Conservation (phyloP, 2,113 vertebrate species). For the Amazona vittata region DNA sequence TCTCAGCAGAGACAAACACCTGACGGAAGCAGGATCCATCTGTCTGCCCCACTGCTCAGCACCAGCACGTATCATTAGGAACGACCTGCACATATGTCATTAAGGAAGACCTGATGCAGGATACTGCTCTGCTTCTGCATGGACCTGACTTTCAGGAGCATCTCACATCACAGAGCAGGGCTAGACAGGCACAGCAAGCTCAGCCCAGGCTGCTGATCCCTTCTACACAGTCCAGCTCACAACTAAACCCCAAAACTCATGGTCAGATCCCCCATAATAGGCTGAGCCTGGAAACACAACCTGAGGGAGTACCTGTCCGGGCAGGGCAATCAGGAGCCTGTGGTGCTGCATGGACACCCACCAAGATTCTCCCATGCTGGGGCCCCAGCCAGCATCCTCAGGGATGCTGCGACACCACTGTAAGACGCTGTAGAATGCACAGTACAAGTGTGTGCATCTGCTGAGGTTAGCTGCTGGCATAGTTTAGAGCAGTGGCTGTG, state of each 20-base stretch:
- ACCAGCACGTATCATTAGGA: background rate
- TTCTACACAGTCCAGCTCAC: background rate
- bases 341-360: background rate
- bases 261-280: rapidly evolving
- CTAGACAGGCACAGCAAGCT: background rate
- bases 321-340: background rate
- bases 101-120: background rate
- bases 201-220: background rate
- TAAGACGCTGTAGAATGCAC: background rate
- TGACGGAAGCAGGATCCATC: background rate
- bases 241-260: background rate
- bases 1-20: background rate
- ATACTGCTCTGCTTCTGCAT: background rate
- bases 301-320: rapidly evolving
- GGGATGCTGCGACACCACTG: background rate
- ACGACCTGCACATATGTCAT: background rate
- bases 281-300: background rate
- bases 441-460: background rate
- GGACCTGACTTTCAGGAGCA: rapidly evolving
- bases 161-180: background rate
- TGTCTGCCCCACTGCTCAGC: background rate
- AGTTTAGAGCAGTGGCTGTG: background rate
- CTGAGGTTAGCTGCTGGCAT: background rate
- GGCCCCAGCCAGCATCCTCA: background rate
- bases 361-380: background rate